Conservation (phyloP, 2,888 invertebrate species). For the Caenorhabditis virilis region DNA sequence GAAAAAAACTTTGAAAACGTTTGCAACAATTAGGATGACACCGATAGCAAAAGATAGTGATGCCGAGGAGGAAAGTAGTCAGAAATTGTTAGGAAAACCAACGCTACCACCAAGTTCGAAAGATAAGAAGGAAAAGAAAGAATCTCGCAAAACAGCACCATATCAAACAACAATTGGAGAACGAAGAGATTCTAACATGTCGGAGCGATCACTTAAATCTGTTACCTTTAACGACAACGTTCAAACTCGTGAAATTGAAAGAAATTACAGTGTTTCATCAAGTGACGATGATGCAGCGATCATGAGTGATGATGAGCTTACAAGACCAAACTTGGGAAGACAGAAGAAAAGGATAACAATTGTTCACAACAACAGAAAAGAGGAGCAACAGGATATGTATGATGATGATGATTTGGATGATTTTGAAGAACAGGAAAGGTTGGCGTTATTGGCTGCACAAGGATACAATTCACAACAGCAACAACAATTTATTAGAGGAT, state of each 20-base stretch:
- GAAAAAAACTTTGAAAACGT: conserved; percentile 32
- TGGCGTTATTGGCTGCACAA: conserved; percentile 28
- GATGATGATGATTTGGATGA: conserved; percentile 45
- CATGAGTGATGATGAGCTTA: conserved; percentile 55
- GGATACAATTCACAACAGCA: conserved; percentile 13
- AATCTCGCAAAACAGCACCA: conserved; percentile 5
- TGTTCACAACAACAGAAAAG: conserved; percentile 19
- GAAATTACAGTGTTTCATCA: conserved; percentile 33
- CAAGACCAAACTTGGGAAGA: conserved; percentile 29
- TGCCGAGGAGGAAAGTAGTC: background rate
- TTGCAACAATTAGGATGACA: conserved; percentile 19
- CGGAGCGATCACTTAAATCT: conserved; percentile 49
- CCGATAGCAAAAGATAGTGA: conserved; percentile 10
- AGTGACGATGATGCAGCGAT: conserved; percentile 50
- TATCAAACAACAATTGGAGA: conserved; percentile 39
- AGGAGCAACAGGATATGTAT: conserved; percentile 21
- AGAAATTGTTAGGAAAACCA: no score
- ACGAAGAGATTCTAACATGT: conserved; percentile 52
- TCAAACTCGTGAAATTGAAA: conserved; percentile 52
- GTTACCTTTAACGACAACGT: conserved; percentile 56
- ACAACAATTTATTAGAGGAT: conserved; percentile 13
- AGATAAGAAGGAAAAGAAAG: background rate
- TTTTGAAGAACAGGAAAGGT: conserved; percentile 49
- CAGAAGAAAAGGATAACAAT: conserved; percentile 20
- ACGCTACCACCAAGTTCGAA: background rate